These are phyloP conservation scores for Crepidodera aurea DNA, from an alignment of 2,888 invertebrate species.

Conservation along the genomic window DNA sequence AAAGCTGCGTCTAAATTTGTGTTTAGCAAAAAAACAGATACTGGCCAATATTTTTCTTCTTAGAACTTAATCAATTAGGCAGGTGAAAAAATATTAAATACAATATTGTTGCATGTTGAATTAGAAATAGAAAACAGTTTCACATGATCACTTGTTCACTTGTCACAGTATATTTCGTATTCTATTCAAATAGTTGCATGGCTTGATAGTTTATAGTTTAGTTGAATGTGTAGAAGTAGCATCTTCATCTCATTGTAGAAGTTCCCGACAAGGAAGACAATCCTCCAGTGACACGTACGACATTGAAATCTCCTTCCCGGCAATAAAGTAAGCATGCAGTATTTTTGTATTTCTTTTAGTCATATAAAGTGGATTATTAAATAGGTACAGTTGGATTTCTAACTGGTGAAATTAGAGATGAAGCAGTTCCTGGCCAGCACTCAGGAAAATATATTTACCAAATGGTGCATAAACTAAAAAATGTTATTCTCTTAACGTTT, in stretches of 20 bases:
- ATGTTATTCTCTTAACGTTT: no score
- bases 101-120: slow-evolving; percentile 8
- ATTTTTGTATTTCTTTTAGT: slow-evolving; percentile 20
- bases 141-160: background rate
- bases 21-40: no score
- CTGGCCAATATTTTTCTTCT: no score
- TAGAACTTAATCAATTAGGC: no score
- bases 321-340: slow-evolving; percentile 79
- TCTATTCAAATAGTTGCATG: slow-evolving; percentile 41
- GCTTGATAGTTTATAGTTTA: slow-evolving; percentile 44
- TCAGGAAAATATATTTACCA: no score
- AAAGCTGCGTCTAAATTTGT: no score
- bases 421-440: no score
- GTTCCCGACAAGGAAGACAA: slow-evolving; percentile 82
- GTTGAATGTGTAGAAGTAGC: slow-evolving; percentile 55
- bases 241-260: slow-evolving; percentile 67
- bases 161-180: slow-evolving; percentile 5
- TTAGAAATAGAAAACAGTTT: background rate
- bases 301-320: slow-evolving; percentile 91
- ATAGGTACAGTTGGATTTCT: no score
- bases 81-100: no score
- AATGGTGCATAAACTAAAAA: no score
- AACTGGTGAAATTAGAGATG: no score
- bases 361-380: no score
- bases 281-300: slow-evolving; percentile 85